A percentile compares a stretch with the other conserved stretches of the same genome.
Evolutionary conservation across 2,888 invertebrate genomes (phyloP).

Genomic region (Dione vanillae): DNA sequence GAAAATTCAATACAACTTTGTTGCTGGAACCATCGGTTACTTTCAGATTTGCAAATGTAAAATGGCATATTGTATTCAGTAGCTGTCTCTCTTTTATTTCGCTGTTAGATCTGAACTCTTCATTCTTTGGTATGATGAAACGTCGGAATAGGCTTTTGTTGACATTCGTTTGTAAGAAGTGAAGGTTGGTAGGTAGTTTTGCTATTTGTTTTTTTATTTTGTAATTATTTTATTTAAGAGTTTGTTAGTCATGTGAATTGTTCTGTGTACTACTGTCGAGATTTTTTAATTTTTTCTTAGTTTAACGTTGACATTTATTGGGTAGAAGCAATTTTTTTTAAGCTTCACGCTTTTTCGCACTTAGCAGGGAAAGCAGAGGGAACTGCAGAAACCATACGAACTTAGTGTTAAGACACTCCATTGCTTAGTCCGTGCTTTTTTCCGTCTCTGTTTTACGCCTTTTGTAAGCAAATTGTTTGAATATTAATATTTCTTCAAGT

Average conservation of each 20-base stretch:
- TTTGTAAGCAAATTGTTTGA: no score
- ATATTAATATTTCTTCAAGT: no score
- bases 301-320: no score
- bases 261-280: not conserved
- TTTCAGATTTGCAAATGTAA: constrained; percentile 72
- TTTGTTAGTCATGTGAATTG: not conserved
- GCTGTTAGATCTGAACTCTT: constrained; percentile 60
- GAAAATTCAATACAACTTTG: constrained; percentile 59
- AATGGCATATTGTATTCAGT: constrained; percentile 79
- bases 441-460: no score
- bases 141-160: constrained; percentile 56
- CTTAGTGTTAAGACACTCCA: no score
- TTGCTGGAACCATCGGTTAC: constrained; percentile 74
- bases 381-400: no score
- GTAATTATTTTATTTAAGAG: not conserved
- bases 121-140: constrained; percentile 52
- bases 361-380: no score
- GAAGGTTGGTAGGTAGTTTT: not conserved
- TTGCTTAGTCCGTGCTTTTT: no score
- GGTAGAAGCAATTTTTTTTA: no score
- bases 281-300: no score
- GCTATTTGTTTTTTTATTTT: not conserved
- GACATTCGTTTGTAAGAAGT: constrained; percentile 13
- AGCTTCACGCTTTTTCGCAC: no score
- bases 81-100: constrained; percentile 49